These are phyloP conservation scores for Drosophila neocordata DNA, from an alignment of 1,140 invertebrate genomes.

Conservation along the genomic window DNA sequence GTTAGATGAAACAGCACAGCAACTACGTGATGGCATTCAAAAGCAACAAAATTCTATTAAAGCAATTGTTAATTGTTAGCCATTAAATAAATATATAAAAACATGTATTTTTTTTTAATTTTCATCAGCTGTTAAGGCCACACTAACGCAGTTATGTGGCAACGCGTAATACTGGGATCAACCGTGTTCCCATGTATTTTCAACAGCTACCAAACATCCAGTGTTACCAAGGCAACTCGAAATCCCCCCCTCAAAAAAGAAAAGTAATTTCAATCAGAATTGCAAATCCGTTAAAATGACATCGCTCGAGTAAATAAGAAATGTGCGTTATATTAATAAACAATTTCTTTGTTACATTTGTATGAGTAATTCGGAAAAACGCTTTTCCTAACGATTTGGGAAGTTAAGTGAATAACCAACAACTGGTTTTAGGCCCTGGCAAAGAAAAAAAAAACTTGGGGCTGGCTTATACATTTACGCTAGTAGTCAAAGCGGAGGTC, in stretches of 20 bases:
- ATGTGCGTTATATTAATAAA: slow-evolving; percentile 41
- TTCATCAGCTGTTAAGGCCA: background rate
- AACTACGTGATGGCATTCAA: slow-evolving; percentile 41
- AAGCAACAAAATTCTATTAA: slow-evolving; percentile 57
- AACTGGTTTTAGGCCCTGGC: slow-evolving; percentile 76
- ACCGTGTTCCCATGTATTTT: background rate
- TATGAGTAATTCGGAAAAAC: slow-evolving; percentile 8
- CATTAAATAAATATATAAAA: background rate
- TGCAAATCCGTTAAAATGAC: slow-evolving; percentile 50
- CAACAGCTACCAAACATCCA: background rate
- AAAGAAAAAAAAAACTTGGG: slow-evolving; percentile 70
- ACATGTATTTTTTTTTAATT: background rate
- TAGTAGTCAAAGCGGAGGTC: slow-evolving; percentile 70
- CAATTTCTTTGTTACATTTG: slow-evolving; percentile 1
- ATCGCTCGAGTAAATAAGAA: slow-evolving; percentile 49
- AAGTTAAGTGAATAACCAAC: slow-evolving; percentile 59
- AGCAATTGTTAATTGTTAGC: slow-evolving; percentile 33
- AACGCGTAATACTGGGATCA: background rate
- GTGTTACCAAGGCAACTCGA: background rate
- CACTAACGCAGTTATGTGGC: background rate
- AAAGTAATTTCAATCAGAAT: slow-evolving; percentile 48
- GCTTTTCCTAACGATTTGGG: slow-evolving; percentile 25
- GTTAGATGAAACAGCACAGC: slow-evolving; percentile 49
- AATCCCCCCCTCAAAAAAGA: slow-evolving; percentile 19
- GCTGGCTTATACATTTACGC: slow-evolving; percentile 80